Evolutionary conservation across 2,888 invertebrate genomes (phyloP).

Genomic region (Pachycephus smyrnensis): DNA sequence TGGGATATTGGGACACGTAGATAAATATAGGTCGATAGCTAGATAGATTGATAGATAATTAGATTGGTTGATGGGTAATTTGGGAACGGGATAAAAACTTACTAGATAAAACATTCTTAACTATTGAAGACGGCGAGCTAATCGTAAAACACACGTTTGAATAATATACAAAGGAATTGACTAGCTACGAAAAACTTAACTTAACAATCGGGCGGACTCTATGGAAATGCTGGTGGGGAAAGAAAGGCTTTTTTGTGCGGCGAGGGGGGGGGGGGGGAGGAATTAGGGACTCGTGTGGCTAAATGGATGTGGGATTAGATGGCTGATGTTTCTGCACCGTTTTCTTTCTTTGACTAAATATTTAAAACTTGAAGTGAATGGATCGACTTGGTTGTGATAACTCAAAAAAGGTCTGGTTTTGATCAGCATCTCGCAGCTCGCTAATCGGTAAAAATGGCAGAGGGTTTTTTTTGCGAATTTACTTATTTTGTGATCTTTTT

Average conservation of each 20-base stretch:
- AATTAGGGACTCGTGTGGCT: background rate
- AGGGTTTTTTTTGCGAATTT: slow-evolving; percentile 40
- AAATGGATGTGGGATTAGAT: background rate
- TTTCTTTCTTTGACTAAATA: background rate
- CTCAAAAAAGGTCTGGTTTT: slow-evolving; percentile 17
- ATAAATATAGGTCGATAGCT: background rate
- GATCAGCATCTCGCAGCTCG: slow-evolving; percentile 41
- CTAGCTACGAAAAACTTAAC: slow-evolving; percentile 58
- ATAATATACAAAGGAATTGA: slow-evolving; percentile 48
- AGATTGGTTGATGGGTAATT: slow-evolving; percentile 1
- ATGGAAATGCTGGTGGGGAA: slow-evolving; percentile 5
- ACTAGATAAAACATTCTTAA: slow-evolving; percentile 30
- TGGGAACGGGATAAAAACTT: slow-evolving; percentile 22
- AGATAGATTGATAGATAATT: background rate
- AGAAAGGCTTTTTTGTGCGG: background rate
- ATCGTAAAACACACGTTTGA: slow-evolving; percentile 32
- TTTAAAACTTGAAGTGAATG: background rate
- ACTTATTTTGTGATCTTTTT: slow-evolving; percentile 29
- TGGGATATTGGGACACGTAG: background rate
- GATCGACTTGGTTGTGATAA: background rate
- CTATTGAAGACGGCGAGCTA: slow-evolving; percentile 36
- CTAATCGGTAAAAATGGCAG: slow-evolving; percentile 46
- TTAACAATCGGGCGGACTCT: slow-evolving; percentile 49
- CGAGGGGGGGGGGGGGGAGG: background rate
- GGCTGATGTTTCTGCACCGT: background rate